phyloP scores from a whole-genome alignment of 2,113 vertebrate genomes.

The Brevimyrus niger region DNA sequence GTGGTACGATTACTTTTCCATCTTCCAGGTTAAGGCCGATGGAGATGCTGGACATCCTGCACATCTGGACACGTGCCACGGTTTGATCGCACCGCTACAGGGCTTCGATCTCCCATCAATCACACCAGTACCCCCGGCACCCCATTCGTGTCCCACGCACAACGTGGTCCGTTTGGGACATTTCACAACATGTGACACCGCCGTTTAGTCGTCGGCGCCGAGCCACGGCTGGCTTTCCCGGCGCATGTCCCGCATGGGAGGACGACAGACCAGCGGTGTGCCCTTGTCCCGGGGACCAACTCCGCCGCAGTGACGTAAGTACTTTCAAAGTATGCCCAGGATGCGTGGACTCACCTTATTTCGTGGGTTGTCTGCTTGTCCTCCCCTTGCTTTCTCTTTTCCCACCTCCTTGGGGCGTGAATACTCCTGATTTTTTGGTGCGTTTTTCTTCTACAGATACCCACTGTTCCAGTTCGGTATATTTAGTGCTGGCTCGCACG shows the following conservation, averaged over 20 bases:
- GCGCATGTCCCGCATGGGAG: background rate
- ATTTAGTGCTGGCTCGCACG: slow-evolving; percentile 34
- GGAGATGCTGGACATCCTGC: background rate
- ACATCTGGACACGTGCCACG: slow-evolving; percentile 13
- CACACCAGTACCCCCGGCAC: background rate
- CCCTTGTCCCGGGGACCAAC: background rate
- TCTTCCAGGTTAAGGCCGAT: background rate
- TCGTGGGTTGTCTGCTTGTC: background rate
- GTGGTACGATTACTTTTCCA: slow-evolving; percentile 1
- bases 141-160: background rate
- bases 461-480: slow-evolving; percentile 34
- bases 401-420: slow-evolving; percentile 33
- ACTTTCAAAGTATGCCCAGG: background rate
- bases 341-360: slow-evolving; percentile 47
- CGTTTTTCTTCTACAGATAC: background rate
- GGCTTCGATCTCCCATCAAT: background rate
- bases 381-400: slow-evolving; percentile 10
- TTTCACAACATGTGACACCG: slow-evolving; percentile 2
- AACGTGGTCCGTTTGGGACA: background rate
- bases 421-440: background rate
- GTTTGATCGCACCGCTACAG: background rate
- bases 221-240: background rate
- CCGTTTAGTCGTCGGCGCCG: background rate
- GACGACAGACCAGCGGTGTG: background rate
- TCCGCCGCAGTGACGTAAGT: slow-evolving; percentile 7